Evolutionary conservation across 2,113 vertebrate species (phyloP).

Genomic region (Rhodinocichla rosea): DNA sequence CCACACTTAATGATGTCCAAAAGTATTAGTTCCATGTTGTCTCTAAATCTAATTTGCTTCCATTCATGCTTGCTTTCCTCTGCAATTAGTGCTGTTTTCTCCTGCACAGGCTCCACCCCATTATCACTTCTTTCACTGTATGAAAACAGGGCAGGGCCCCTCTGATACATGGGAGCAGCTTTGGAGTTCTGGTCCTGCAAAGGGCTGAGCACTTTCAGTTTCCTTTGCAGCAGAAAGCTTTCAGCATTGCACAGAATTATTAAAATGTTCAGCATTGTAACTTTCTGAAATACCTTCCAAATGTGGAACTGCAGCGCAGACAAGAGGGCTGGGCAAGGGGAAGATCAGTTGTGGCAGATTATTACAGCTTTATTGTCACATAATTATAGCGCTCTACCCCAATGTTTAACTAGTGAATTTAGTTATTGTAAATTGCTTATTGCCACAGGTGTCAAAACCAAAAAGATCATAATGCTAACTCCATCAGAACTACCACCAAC

Average conservation of each 20-base stretch:
- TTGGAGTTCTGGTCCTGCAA: background rate
- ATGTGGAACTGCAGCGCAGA: slow-evolving; percentile 45
- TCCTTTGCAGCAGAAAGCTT: background rate
- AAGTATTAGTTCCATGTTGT: slow-evolving; percentile 32
- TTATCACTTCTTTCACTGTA: background rate
- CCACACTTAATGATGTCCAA: background rate
- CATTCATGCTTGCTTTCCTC: slow-evolving; percentile 33
- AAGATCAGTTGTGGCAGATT: slow-evolving; percentile 59
- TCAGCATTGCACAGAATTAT: background rate
- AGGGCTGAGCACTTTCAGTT: background rate
- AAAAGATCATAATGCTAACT: slow-evolving; percentile 30
- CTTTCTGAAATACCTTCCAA: slow-evolving; percentile 53
- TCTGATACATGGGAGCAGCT: background rate
- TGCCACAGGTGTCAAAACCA: slow-evolving; percentile 65
- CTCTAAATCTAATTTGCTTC: slow-evolving; percentile 47
- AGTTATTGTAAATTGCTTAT: slow-evolving; percentile 48
- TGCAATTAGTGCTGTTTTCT: slow-evolving; percentile 43
- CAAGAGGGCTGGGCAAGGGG: slow-evolving; percentile 59
- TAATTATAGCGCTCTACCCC: slow-evolving; percentile 58
- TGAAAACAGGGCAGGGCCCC: background rate
- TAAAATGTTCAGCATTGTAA: slow-evolving; percentile 2
- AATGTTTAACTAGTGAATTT: slow-evolving; percentile 60
- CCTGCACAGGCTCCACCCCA: background rate
- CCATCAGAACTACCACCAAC: slow-evolving; percentile 26
- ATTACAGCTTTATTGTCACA: slow-evolving; percentile 61